A percentile compares a stretch with the other conserved stretches of the same genome.
Conservation (phyloP, 1,140 invertebrate genomes). For the Heliconius nattereri region DNA sequence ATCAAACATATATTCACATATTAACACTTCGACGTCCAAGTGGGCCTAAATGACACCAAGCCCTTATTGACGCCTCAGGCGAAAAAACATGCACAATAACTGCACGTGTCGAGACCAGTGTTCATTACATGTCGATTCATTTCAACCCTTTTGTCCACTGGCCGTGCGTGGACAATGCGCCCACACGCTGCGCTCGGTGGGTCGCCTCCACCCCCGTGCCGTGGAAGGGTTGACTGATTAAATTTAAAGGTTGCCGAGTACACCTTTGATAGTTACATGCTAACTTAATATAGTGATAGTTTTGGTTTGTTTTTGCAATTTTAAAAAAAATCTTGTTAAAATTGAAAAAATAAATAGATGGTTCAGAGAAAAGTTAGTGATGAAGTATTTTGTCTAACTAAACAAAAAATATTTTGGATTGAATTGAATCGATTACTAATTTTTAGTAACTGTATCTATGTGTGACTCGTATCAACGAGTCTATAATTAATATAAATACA, state of each 20-base stretch:
- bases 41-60: conserved; percentile 19
- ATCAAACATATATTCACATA: neutral
- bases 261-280: neutral
- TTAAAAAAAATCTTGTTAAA: too few species aligned
- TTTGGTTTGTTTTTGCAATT: neutral
- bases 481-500: too few species aligned
- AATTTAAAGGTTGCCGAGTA: conserved; percentile 11
- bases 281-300: neutral
- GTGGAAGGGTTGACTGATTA: conserved; percentile 30
- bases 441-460: too few species aligned
- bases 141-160: conserved; percentile 40
- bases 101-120: conserved; percentile 41
- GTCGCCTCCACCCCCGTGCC: conserved; percentile 43
- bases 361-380: too few species aligned
- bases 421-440: too few species aligned
- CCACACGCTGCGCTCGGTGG: conserved; percentile 42
- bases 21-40: neutral
- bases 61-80: conserved; percentile 45
- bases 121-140: conserved; percentile 50
- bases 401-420: too few species aligned
- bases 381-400: too few species aligned
- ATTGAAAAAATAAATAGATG: too few species aligned
- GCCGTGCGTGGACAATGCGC: conserved; percentile 32
- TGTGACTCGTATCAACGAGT: too few species aligned
- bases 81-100: conserved; percentile 46